Base-by-base conservation (phyloP, 1,140 invertebrate genomes). In the Penaeus japonicus region DNA sequence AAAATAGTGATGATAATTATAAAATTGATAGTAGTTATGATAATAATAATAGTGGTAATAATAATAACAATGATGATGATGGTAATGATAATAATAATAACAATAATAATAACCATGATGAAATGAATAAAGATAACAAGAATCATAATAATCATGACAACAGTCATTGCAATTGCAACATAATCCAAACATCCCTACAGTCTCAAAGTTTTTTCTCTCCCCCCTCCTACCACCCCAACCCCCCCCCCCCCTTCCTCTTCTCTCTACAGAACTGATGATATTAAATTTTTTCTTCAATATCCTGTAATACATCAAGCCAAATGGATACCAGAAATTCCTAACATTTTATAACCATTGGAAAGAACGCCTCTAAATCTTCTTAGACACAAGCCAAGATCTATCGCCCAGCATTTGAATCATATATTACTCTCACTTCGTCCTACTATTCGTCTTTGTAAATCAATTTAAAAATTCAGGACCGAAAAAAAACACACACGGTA, bases 311-410 rank as follows among this genome's bases (percentile, higher is more conserved):
- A 83, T 88, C 86, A 88, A 18, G 86, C 47, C 81, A 83, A 88
- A 88, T 88, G 86, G 86, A 88, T 84, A 88, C 86, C 86, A 84
- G 86, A 83, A 88, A 88, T 88, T 88, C 86, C 86, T 81, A 88
- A 88, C 86, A 88, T 88, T 88, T 88, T 88, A 88, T 88, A 88
- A 88, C 86, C 86, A 88, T 88, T 88, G 83, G 86, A 62, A 88
- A 88, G 86, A 88, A 88, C 79, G 78, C 80, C 86, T 57, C 70
- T 88, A 88, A 88, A 88, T 88, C 86, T 88, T 88, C 86, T 88
- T 88, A 88, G 86, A 88, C 86, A 88, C 81, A 70, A 81, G 80
- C 47, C 39, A 75, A 88, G 86, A 88, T 88, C 80, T 88, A 88
- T 88, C 75, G 86, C 86, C 47, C 17, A 78, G 86, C 86, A 88